Evolutionary conservation across 2,113 vertebrate species (phyloP), one percentile per base, ranked within the genome.

Genomic region (Rhinopomastus cyanomelas): DNA sequence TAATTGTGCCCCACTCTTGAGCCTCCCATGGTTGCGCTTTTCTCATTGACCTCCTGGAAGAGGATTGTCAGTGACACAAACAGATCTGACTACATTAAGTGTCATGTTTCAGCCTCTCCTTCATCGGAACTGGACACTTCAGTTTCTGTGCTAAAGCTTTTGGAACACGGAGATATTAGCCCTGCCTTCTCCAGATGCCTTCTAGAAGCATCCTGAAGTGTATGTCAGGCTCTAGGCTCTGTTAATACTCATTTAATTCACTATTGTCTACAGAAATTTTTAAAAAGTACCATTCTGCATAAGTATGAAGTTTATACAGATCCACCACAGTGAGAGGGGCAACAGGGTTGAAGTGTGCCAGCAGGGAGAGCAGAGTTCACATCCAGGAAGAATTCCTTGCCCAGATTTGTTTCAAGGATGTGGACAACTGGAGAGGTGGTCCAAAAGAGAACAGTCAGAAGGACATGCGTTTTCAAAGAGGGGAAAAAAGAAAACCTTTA

Each of bases 161-260:
- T 52, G 25, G 67, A 84, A 53, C 0, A 0, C 27, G 69, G 16
- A 62, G 9, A 2, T 66, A 60, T 8, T 17, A 60, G 34, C 34
- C 4, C 10, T 29, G 4, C 11, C 14, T 56, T 17, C 10, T 82
- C 11, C 32, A 12, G 13, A 8, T 26, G 7, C 27, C 36, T 72
- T 87, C 23, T 52, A 26, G 44, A n/a, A 64, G 34, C 19, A 62
- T 55, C n/a, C n/a, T 73, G 48, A 90, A 83, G 34, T 20, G 14
- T 19, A 9, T 10, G 9, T 65, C n/a, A 53, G 36, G 20, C 13
- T 30, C 68, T 18, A 10, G n/a, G 3, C 27, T 65, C 53, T 39
- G 14, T 55, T 60, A 52, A 16, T n/a, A 37, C 10, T 26, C 2
- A 0, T 72, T 74, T 60, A 57, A 32, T 9, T 77, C n/a, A 29